These are phyloP conservation scores for Zaprionus bogoriensis DNA, from an alignment of 2,888 invertebrate genomes.

Conservation along the genomic window DNA sequence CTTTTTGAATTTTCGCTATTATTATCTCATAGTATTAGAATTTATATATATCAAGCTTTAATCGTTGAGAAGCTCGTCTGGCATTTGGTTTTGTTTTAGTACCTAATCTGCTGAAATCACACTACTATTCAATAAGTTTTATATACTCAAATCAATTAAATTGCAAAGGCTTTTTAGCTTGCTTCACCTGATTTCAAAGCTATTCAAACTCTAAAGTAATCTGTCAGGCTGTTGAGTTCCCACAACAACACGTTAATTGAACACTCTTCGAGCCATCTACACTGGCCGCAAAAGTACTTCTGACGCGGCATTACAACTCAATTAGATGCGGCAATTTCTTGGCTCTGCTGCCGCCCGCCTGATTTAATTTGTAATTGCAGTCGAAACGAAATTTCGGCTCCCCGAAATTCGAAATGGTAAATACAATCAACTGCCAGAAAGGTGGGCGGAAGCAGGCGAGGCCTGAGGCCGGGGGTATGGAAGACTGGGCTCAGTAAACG, in stretches of 20 bases:
- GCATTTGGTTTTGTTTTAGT: too few species aligned
- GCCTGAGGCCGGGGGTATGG: background rate
- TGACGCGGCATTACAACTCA: constrained; percentile 6
- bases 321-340: constrained; percentile 27
- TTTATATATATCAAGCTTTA: too few species aligned
- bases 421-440: constrained; percentile 34
- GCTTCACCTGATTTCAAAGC: too few species aligned
- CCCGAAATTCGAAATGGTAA: constrained; percentile 34
- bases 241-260: background rate
- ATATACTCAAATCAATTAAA: background rate
- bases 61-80: too few species aligned
- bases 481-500: constrained; percentile 34
- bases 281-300: constrained; percentile 4
- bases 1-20: too few species aligned
- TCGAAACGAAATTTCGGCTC: constrained; percentile 44
- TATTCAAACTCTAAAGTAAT: background rate
- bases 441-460: constrained; percentile 9
- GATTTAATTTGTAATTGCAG: constrained; percentile 71
- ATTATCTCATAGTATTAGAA: too few species aligned
- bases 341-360: constrained; percentile 32
- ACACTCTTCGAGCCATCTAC: background rate
- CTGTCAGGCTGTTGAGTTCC: background rate
- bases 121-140: too few species aligned
- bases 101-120: too few species aligned
- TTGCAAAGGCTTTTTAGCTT: too few species aligned